Evolutionary conservation across 1,140 invertebrate genomes (phyloP), one percentile per base, ranked within the genome.

Genomic region (Trichonephila inaurata): DNA sequence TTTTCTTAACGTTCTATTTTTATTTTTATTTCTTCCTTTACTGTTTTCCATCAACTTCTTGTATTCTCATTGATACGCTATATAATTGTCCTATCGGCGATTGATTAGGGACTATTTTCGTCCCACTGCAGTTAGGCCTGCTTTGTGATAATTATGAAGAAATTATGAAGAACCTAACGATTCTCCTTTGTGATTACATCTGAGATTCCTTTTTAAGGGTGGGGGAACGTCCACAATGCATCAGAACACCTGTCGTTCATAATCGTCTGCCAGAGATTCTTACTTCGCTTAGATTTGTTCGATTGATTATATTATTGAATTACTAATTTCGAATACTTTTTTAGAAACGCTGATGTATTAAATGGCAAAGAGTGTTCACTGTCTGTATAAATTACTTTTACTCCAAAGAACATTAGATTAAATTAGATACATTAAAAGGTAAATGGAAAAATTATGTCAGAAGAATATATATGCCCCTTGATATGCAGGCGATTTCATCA

Each of bases 111-210:
- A 83, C 44, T 40, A 64, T 64, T 88, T 64, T 40, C 86, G 33
- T 88, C 72, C 33, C 51, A 60, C 83, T 24, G 83, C 83, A 77
- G 24, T 85, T 60, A 33, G 51, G 19, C 21, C 58, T 85, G 83
- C 24, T 60, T 62, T 88, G 86, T 64, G 86, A 88, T 88, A 88
- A 88, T 88, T 88, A 88, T 88, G 61, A 33, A 24, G 86, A 61
- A 88, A 88, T 88, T 88, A 88, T 88, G 61, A 33, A 24, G 86
- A 61, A 88, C 86, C 58, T 40, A 88, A 88, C 58, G 86, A 88
- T 88, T 88, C 44, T 88, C 61, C 51, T 88, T 64, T 64, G 86
- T 88, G 86, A 88, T 88, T 88, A 88, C 61, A 88, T 88, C 86
- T 62, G 51, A 10, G 24, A 85, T 85, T 85, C 40, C 83, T 33